Base-by-base conservation (phyloP, 2,113 vertebrate species). In the Pachypanchax playfairii region DNA sequence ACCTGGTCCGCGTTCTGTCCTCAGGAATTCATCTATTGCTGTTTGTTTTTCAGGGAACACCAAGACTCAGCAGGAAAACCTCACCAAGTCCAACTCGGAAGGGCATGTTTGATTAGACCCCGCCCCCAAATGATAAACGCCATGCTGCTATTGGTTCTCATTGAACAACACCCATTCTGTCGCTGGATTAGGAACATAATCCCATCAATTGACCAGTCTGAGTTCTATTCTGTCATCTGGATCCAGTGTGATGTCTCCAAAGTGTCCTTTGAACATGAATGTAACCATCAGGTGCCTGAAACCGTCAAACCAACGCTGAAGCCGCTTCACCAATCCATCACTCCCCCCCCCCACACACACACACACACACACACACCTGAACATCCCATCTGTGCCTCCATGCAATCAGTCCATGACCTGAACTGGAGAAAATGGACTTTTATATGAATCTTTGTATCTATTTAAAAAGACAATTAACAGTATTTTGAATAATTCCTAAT, bases 61-160 rank as follows among this genome's bases (percentile, higher is more conserved):
- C 97, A 22, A 92, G 97, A 54, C 93, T 98, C 58, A 88, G 93
- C 91, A 94, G 95, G 63, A 98, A 96, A 87, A 94, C 85, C 2
- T 97, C 96, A 43, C 95, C 96, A 8, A 94, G 94, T 79, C 94
- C 95, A 33, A 93, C 95, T 13, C 93, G 94, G 70, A 93, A 93
- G 87, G 80, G 92, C 63, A 88, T 93, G 0, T 96, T 96, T 85
- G 96, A 98, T 62, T 95, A 92, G 88, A 87, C 2, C 4, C 25
- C n/a, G 24, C 75, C 57, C 28, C 70, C 73, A 7, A 10, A 55
- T 29, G 65, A 65, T 28, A 64, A 79, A 72, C 68, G 72, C 77
- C 57, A 54, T 55, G 85, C 90, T 90, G 85, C 87, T 95, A 92
- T 86, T 84, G 75, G 77, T 83, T 90, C 87, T 88, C 80, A 28